Evolutionary conservation across 2,797 vertebrate species (phyloP), one percentile per base, ranked within the genome.

Genomic region (Mallotus villosus): DNA sequence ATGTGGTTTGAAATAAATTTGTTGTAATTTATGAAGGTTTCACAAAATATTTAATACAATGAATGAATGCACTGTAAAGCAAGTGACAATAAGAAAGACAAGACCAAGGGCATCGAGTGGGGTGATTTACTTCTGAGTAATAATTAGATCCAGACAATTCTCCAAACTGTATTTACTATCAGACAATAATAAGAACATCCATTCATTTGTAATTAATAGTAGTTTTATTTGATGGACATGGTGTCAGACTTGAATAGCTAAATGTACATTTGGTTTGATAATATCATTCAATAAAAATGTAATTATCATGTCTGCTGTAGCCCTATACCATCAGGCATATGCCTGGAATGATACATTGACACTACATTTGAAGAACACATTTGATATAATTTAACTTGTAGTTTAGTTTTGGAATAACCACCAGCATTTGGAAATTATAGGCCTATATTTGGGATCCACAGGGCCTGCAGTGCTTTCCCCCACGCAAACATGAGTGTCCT

Each of bases 181-280:
- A 75, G 67, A 77, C 63, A 80, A 72, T 19, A 72, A 41, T 66
- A 82, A 75, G 68, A 60, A 65, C 75, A 83, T 63, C 58, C 27
- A 63, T 71, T 61, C 74, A 73, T 67, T 77, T 86, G 74, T 79
- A 77, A 80, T 63, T 63, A 63, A 22, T 27, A 60, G 58, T 25
- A 24, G 51, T 55, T 55, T n/a, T 17, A 17, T 55, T 55, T 55
- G 21, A 60, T 60, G 24, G 58, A 22, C 58, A 60, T 60, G 58
- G 58, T 58, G 6, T 58, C 55, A 69, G 57, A 37, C 67, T 34
- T 70, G 22, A 58, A 70, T 32, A 63, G 17, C 27, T 63, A 17
- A 60, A 60, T 34, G 17, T 34, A 24, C n/a, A 81, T 86, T 87
- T 85, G 81, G 86, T 90, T 89, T 81, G 81, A 83, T 77, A 60